Base-by-base conservation (phyloP, 2,113 vertebrate genomes). In the Brachyistius frenatus region DNA sequence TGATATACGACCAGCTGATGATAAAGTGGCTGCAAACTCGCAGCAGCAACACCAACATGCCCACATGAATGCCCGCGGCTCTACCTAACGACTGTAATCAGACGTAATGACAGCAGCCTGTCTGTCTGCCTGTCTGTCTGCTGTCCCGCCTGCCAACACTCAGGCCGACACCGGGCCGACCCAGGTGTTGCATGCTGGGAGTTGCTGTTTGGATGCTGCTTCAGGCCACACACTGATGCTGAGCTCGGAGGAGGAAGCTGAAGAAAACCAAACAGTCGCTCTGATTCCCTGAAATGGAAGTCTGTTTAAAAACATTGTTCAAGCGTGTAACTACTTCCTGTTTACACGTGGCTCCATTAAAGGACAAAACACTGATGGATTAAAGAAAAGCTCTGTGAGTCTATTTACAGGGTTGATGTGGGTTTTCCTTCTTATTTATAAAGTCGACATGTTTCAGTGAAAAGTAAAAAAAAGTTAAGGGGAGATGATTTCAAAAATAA, bases 51-150 rank as follows among this genome's bases (percentile, higher is more conserved):
- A 73, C 66, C 35, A 65, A 88, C 80, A 83, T 44, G 32, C 23
- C 55, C 79, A 53, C 66, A 52, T 44, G 55, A 52, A 44, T 13
- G 64, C 55, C 72, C 58, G 76, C 3, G 73, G 78, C 56, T 49
- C 10, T 1, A 68, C 63, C n/a, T 46, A 64, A 80, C 66, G 2
- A 31, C 82, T 39, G 80, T 79, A 76, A 89, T 86, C 75, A 71
- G 46, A 49, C 0, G 16, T 7, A 69, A 72, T 87, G 54, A 67
- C 10, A 55, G 85, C 36, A 23, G 56, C 31, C 2, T 4, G 78
- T 74, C 23, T 23, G 23, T 23, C 23, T 23, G 23, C 23, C 23
- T 23, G 23, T 23, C 71, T 66, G 81, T 76, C 75, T 73, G 71
- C 64, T 46, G 58, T 53, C 60, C 75, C 30, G 71, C 76, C 74